Evolutionary conservation across 2,888 invertebrate genomes (phyloP).

Genomic region (Belgica antarctica): DNA sequence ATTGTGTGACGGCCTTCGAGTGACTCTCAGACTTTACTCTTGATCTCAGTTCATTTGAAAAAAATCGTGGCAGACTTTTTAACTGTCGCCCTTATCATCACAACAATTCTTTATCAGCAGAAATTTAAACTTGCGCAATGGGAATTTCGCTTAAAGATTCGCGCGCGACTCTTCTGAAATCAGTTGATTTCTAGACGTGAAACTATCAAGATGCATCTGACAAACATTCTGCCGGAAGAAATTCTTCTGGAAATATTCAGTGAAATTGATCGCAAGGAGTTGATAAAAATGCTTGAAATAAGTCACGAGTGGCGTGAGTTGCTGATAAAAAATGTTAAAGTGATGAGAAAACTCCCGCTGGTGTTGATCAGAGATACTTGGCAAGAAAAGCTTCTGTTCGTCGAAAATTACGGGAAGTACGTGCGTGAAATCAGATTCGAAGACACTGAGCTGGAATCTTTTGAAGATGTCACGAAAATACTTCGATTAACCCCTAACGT

Average conservation of each 20-base stretch:
- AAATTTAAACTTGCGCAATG: constrained; percentile 1
- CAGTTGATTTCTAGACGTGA: not conserved
- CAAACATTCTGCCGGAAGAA: not conserved
- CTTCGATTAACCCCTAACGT: not conserved
- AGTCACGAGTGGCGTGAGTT: not conserved
- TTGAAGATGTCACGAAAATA: not conserved
- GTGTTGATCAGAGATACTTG: constrained; percentile 4
- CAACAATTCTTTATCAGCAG: no score
- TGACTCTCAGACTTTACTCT: no score
- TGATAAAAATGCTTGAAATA: not conserved
- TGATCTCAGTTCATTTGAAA: no score
- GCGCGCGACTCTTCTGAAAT: not conserved
- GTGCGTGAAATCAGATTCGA: not conserved
- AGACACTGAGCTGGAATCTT: not conserved
- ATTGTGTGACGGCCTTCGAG: no score
- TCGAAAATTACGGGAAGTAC: constrained; percentile 10
- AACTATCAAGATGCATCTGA: not conserved
- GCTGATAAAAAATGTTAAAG: constrained; percentile 10
- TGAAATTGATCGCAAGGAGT: not conserved
- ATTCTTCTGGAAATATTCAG: constrained; percentile 19
- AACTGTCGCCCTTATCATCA: no score
- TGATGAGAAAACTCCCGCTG: constrained; percentile 19
- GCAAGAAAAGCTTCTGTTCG: not conserved
- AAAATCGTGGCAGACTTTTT: no score
- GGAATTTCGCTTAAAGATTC: constrained; percentile 9